These are phyloP conservation scores for Coelopa pilipes DNA, from an alignment of 2,888 invertebrate species.

Conservation along the genomic window DNA sequence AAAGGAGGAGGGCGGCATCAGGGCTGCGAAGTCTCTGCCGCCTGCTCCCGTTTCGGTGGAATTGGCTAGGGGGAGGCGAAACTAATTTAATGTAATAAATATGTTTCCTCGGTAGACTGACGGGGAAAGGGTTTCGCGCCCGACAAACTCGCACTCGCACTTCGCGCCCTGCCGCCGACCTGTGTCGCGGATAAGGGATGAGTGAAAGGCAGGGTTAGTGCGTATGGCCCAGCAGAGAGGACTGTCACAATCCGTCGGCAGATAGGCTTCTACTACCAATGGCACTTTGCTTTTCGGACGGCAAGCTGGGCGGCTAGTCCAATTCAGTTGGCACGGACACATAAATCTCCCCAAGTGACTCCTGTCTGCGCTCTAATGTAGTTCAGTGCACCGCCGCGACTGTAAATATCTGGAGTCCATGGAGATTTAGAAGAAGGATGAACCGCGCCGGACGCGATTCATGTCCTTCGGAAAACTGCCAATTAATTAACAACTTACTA, in stretches of 20 bases:
- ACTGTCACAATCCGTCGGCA: no score
- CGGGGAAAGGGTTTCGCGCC: no score
- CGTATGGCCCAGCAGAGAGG: no score
- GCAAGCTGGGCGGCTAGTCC: no score
- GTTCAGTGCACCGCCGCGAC: no score
- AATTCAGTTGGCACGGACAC: conserved; percentile 27
- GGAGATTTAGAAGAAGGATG: no score
- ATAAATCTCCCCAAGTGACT: conserved; percentile 45
- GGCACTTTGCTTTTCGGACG: no score
- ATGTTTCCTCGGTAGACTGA: conserved; percentile 39
- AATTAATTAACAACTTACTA: conserved; percentile 42
- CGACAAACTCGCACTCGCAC: neutral
- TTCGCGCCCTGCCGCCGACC: no score
- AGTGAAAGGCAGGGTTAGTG: no score
- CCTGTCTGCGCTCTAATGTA: conserved; percentile 41
- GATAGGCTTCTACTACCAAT: conserved; percentile 9
- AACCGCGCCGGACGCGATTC: conserved; percentile 8
- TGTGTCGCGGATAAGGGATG: no score
- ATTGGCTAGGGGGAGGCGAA: neutral
- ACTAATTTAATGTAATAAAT: conserved; percentile 48
- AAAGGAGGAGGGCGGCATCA: conserved; percentile 6
- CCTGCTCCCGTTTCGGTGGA: neutral
- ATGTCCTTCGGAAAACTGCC: conserved; percentile 41
- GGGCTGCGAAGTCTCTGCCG: neutral
- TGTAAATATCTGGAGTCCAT: no score